phyloP scores from a whole-genome alignment of 2,888 invertebrate species.

The Cryptus armator region DNA sequence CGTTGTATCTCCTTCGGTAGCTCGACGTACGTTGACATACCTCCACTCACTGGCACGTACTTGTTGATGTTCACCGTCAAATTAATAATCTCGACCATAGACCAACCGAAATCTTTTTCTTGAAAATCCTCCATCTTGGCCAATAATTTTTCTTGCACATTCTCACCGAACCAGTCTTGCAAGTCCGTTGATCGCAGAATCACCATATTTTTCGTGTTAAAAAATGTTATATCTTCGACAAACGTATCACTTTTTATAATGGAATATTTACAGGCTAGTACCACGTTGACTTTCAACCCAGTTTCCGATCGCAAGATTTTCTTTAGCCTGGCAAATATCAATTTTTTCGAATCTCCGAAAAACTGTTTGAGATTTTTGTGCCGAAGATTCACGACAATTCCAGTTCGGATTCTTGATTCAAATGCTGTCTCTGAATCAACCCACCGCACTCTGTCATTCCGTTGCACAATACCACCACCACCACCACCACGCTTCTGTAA shows the following conservation, averaged over 20 bases:
- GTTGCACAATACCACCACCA: neutral
- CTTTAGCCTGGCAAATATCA: neutral
- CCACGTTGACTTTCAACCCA: slow-evolving; percentile 41
- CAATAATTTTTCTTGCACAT: slow-evolving; percentile 34
- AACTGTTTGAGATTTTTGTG: slow-evolving; percentile 22
- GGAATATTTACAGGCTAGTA: slow-evolving; percentile 33
- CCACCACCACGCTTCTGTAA: no score
- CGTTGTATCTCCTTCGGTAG: slow-evolving; percentile 67
- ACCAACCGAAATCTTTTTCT: slow-evolving; percentile 65
- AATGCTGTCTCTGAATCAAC: neutral
- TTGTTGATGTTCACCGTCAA: slow-evolving; percentile 65
- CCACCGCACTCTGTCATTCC: neutral
- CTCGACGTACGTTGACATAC: slow-evolving; percentile 52
- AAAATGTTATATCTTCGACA: slow-evolving; percentile 44
- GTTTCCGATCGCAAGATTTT: neutral
- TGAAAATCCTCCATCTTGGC: slow-evolving; percentile 60
- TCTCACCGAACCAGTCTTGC: slow-evolving; percentile 18
- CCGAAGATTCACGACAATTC: neutral
- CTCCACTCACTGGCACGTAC: slow-evolving; percentile 55
- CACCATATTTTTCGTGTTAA: slow-evolving; percentile 37
- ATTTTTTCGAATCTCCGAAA: slow-evolving; percentile 24
- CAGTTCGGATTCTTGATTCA: slow-evolving; percentile 4
- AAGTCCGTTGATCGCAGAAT: slow-evolving; percentile 18
- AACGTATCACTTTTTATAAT: slow-evolving; percentile 1
- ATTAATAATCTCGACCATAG: slow-evolving; percentile 65